Percentiles rank a stretch among this genome's conserved stretches.
phyloP scores from a whole-genome alignment of 2,888 invertebrate species.

The Tigriopus californicus region DNA sequence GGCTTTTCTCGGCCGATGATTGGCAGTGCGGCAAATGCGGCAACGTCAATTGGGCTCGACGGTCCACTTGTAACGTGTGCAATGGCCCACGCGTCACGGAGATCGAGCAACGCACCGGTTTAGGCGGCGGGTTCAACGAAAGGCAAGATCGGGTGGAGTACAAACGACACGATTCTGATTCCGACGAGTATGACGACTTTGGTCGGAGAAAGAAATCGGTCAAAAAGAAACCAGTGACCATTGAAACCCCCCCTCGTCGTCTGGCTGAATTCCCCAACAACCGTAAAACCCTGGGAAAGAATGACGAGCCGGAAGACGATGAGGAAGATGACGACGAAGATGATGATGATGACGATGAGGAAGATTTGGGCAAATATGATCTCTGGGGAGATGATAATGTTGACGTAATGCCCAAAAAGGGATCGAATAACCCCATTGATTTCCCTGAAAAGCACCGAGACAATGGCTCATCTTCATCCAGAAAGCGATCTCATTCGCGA shows the following conservation, averaged over 20 bases:
- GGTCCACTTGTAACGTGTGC: conserved; percentile 93
- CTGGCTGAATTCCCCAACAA: background rate
- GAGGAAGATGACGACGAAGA: conserved; percentile 21
- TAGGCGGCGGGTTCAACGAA: conserved; percentile 59
- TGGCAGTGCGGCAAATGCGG: conserved; percentile 99
- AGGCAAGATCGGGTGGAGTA: conserved; percentile 79
- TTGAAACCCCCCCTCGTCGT: background rate
- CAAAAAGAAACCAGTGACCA: conserved; percentile 20
- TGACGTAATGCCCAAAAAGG: no score
- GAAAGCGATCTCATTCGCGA: no score
- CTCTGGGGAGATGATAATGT: conserved; percentile 43
- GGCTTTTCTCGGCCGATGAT: conserved; percentile 91
- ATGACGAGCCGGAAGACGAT: conserved; percentile 20
- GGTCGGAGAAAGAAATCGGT: conserved; percentile 31
- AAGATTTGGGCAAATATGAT: conserved; percentile 57
- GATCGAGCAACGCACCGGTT: conserved; percentile 49
- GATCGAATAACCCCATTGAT: no score
- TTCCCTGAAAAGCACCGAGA: no score
- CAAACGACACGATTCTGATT: conserved; percentile 61
- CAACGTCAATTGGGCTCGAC: conserved; percentile 97
- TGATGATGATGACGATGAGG: conserved; percentile 27
- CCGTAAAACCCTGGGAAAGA: no score
- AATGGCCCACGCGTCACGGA: conserved; percentile 94
- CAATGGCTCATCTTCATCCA: no score
- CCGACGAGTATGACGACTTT: conserved; percentile 87